phyloP scores from a whole-genome alignment of 2,113 vertebrate genomes.

The Nestor notabilis region DNA sequence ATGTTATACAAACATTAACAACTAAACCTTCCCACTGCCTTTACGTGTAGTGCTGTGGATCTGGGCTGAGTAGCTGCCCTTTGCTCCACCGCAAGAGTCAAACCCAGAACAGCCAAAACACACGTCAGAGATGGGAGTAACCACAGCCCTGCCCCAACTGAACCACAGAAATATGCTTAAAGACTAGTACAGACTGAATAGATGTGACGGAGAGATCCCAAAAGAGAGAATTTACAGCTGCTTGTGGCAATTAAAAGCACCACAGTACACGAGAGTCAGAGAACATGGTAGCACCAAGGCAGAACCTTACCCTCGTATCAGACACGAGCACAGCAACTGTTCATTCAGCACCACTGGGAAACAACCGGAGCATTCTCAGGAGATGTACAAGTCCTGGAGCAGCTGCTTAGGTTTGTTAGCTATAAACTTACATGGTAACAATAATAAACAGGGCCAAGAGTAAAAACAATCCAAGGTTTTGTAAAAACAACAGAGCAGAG shows the following conservation, averaged over 20 bases:
- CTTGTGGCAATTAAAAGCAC: background rate
- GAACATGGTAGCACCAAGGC: fast-evolving
- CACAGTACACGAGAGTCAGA: fast-evolving
- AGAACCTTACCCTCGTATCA: background rate
- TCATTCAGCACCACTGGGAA: background rate
- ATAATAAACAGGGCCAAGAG: background rate
- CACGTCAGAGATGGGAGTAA: background rate
- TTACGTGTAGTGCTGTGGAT: fast-evolving
- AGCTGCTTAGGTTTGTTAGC: background rate
- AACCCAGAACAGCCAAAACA: fast-evolving
- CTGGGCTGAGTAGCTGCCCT: background rate
- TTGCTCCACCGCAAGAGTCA: background rate
- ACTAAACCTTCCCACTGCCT: background rate
- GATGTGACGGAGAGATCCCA: background rate
- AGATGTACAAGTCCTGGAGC: background rate
- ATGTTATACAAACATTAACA: fast-evolving
- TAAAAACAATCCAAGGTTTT: background rate
- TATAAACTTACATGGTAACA: background rate
- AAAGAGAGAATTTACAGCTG: background rate
- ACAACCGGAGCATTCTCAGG: fast-evolving
- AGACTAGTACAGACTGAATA: background rate
- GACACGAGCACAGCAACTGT: fast-evolving
- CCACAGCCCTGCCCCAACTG: background rate
- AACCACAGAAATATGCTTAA: fast-evolving
- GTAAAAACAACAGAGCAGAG: background rate